Evolutionary conservation across 2,888 invertebrate genomes (phyloP).

Genomic region (Meganola albula): DNA sequence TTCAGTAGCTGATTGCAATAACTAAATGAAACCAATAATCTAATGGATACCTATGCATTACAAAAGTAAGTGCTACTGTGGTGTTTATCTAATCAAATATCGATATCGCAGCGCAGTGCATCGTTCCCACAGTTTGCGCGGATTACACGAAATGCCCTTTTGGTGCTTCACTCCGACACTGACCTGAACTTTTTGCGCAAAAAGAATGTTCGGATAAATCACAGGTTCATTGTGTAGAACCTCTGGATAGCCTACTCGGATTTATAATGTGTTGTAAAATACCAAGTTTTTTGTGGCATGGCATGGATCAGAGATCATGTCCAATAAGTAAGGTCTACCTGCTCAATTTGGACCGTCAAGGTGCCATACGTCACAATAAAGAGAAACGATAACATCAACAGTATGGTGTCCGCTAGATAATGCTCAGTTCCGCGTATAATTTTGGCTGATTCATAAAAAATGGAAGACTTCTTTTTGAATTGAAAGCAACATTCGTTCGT

Average conservation of each 20-base stretch:
- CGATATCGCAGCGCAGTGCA: slow-evolving; percentile 24
- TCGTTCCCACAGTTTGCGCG: slow-evolving; percentile 66
- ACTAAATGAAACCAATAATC: too few species aligned
- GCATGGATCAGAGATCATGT: slow-evolving; percentile 56
- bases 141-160: slow-evolving; percentile 74
- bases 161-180: slow-evolving; percentile 69
- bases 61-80: slow-evolving; percentile 2
- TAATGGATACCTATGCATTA: background rate
- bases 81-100: slow-evolving; percentile 24
- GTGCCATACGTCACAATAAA: slow-evolving; percentile 71
- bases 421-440: slow-evolving; percentile 33
- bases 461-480: too few species aligned
- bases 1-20: too few species aligned
- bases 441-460: too few species aligned
- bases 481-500: too few species aligned
- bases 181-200: slow-evolving; percentile 72
- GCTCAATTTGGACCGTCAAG: slow-evolving; percentile 70
- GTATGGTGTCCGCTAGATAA: slow-evolving; percentile 18
- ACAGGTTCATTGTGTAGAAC: slow-evolving; percentile 62
- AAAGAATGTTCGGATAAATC: slow-evolving; percentile 71
- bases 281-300: slow-evolving; percentile 53
- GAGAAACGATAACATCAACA: slow-evolving; percentile 49
- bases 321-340: slow-evolving; percentile 65
- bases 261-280: slow-evolving; percentile 53
- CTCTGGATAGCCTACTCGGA: slow-evolving; percentile 59